Conservation (phyloP, 2,888 invertebrate genomes). For the Cerastis leucographa region DNA sequence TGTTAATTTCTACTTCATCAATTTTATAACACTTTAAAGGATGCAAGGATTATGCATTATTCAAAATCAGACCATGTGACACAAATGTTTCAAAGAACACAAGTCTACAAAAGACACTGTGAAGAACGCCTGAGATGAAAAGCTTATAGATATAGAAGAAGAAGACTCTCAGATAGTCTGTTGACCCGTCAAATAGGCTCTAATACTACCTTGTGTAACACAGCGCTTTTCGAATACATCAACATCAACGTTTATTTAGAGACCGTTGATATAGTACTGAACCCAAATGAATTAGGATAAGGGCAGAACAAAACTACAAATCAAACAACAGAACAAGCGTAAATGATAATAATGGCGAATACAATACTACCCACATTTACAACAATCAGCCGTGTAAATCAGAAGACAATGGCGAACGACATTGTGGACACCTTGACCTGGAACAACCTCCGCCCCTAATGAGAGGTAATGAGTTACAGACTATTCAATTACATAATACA, state of each 20-base stretch:
- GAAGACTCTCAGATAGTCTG: not conserved
- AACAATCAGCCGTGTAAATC: conserved; percentile 65
- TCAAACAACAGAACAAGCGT: conserved; percentile 47
- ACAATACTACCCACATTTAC: conserved; percentile 64
- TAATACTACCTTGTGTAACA: not conserved
- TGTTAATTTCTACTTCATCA: conserved; percentile 16
- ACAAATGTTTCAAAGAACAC: not conserved
- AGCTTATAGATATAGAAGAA: not conserved
- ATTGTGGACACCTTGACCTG: conserved; percentile 67
- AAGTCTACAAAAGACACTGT: not conserved
- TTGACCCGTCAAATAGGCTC: not conserved
- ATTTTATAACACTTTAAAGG: not conserved
- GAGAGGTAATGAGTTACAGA: conserved; percentile 23
- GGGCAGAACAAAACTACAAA: conserved; percentile 20
- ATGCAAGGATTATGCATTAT: conserved; percentile 1
- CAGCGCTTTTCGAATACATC: not conserved
- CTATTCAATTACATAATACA: conserved; percentile 31
- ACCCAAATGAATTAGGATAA: conserved; percentile 28
- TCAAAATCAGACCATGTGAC: not conserved
- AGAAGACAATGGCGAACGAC: conserved; percentile 67
- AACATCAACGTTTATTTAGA: not conserved
- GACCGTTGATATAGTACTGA: not conserved
- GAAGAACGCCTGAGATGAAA: not conserved
- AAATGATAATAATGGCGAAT: conserved; percentile 48
- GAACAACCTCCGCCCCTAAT: conserved; percentile 54